Conservation (phyloP, 2,888 invertebrate genomes). For the Eumacrocentrus americanus region DNA sequence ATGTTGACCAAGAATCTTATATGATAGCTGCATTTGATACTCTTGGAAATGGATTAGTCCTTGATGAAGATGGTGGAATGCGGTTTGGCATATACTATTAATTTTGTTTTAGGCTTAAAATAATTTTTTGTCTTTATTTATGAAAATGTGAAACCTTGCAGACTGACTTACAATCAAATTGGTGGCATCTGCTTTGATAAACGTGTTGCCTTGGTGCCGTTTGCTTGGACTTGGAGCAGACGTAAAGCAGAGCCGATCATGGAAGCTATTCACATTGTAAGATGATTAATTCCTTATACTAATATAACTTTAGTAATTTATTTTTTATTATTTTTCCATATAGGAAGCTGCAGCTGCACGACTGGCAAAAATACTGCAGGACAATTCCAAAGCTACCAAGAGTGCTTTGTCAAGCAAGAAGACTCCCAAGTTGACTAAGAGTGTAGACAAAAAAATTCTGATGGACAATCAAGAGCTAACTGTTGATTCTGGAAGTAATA, state of each 20-base stretch:
- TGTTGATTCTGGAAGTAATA: too few relatives aligned
- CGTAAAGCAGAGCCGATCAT: constrained; percentile 29
- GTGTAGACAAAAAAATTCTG: too few relatives aligned
- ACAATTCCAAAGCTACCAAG: too few relatives aligned
- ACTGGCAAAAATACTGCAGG: constrained; percentile 27
- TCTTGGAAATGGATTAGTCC: constrained; percentile 46
- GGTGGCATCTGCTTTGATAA: constrained; percentile 45
- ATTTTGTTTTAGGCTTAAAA: background rate
- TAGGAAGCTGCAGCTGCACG: constrained; percentile 25
- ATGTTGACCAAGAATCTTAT: constrained; percentile 33
- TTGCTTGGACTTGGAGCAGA: constrained; percentile 44
- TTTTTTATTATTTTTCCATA: constrained; percentile 8
- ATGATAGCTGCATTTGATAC: constrained; percentile 48
- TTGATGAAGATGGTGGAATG: constrained; percentile 41
- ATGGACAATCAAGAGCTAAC: background rate
- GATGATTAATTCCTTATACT: constrained; percentile 3
- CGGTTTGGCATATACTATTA: constrained; percentile 34
- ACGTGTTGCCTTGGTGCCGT: constrained; percentile 36
- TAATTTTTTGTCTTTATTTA: background rate
- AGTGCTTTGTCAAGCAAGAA: too few relatives aligned
- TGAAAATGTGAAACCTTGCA: constrained; percentile 24
- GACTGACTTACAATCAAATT: constrained; percentile 49
- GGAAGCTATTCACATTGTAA: constrained; percentile 37
- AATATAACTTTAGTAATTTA: background rate
- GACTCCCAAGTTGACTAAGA: too few relatives aligned